These are phyloP conservation scores for Stylophora pistillata DNA, from an alignment of 64 coral and sea anemone species.

Conservation along the genomic window DNA sequence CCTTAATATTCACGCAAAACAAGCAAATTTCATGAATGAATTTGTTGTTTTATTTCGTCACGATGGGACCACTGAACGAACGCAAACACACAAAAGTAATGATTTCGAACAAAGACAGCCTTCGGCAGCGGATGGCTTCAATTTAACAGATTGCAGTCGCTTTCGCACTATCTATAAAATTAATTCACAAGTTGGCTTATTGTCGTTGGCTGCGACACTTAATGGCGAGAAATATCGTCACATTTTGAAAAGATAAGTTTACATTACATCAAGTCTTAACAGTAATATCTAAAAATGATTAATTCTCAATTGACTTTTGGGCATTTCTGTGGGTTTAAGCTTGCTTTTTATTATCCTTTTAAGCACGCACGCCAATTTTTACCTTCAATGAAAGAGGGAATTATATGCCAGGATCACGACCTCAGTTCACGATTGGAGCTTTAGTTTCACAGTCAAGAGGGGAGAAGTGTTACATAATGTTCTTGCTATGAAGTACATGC, in stretches of 20 bases:
- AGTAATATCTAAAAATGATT: conserved; percentile 55
- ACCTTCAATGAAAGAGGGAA: neutral
- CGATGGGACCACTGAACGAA: conserved; percentile 31
- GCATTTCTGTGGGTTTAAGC: conserved; percentile 8
- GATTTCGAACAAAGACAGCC: conserved; percentile 20
- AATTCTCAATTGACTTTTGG: conserved; percentile 52
- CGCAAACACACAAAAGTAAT: conserved; percentile 40
- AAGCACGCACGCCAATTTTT: conserved; percentile 21
- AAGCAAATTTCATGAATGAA: conserved; percentile 49
- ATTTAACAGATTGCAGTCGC: neutral
- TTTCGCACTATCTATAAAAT: neutral
- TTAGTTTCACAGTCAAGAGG: neutral
- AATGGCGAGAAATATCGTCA: conserved; percentile 23
- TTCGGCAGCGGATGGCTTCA: neutral
- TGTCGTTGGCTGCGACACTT: neutral
- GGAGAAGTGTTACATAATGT: neutral
- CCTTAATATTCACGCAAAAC: conserved; percentile 43
- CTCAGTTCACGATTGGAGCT: neutral
- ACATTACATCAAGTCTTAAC: conserved; percentile 38
- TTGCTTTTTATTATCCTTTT: conserved; percentile 14
- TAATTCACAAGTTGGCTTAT: neutral
- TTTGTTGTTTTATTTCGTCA: conserved; percentile 40
- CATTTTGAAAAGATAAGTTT: conserved; percentile 39
- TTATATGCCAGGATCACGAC: neutral
- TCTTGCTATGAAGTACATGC: neutral